A percentile compares a stretch with the other conserved stretches of the same genome.
Conservation (phyloP, 2,888 invertebrate species). For the Tethea ocularis region DNA sequence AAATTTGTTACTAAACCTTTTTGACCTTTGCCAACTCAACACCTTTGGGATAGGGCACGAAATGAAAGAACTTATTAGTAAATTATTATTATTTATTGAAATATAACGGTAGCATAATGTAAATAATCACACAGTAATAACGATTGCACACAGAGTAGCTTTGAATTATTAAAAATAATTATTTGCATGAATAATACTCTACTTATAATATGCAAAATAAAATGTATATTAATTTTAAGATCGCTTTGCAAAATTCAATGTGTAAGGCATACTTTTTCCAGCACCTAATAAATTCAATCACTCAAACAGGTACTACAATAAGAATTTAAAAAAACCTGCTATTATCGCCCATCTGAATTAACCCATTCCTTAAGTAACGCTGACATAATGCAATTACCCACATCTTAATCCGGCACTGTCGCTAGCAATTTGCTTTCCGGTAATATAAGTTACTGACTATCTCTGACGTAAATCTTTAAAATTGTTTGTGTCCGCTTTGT, state of each 20-base stretch:
- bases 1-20: conserved; percentile 45
- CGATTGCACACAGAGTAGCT: conserved; percentile 53
- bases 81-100: conserved; percentile 69
- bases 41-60: conserved; percentile 11
- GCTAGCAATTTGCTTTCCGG: background rate
- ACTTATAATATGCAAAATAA: background rate
- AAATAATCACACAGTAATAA: conserved; percentile 46
- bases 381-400: too few relatives aligned
- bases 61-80: conserved; percentile 30
- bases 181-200: conserved; percentile 22
- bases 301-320: background rate
- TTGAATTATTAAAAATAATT: conserved; percentile 24
- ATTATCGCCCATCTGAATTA: too few relatives aligned
- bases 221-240: background rate
- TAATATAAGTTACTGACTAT: background rate
- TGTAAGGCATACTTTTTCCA: conserved; percentile 18
- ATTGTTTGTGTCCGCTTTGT: too few relatives aligned
- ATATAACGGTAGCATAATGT: conserved; percentile 60
- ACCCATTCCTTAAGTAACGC: too few relatives aligned
- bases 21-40: conserved; percentile 17
- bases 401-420: too few relatives aligned
- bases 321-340: background rate
- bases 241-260: background rate
- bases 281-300: conserved; percentile 15
- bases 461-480: background rate